Percentiles rank a stretch among this genome's conserved stretches.
Evolutionary conservation across 2,888 invertebrate species (phyloP).

Genomic region (Zaprionus lineosus): DNA sequence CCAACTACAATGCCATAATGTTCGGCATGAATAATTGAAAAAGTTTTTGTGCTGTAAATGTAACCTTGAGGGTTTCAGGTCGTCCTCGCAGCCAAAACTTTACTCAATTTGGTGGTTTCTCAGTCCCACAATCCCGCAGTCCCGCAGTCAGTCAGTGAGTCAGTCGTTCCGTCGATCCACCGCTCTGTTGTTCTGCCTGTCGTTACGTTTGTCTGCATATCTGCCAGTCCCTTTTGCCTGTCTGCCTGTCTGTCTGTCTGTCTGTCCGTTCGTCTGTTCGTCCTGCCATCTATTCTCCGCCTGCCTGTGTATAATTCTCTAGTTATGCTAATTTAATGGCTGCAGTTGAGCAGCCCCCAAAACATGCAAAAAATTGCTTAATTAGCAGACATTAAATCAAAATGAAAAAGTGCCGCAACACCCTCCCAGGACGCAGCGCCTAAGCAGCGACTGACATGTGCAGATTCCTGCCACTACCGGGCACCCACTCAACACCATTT

Average conservation of each 20-base stretch:
- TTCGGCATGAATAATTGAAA: slow-evolving; percentile 76
- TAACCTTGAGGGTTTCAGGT: slow-evolving; percentile 64
- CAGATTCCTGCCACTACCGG: slow-evolving; percentile 46
- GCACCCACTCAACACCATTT: slow-evolving; percentile 6
- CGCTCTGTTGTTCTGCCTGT: neutral
- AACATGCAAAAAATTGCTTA: slow-evolving; percentile 66
- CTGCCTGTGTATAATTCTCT: slow-evolving; percentile 68
- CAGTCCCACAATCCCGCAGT: no score
- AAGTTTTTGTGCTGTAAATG: slow-evolving; percentile 62
- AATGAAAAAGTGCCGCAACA: slow-evolving; percentile 59
- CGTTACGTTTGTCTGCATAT: neutral
- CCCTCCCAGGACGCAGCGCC: neutral
- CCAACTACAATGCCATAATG: slow-evolving; percentile 66
- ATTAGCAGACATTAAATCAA: slow-evolving; percentile 77
- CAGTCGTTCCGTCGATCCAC: no score
- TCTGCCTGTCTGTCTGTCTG: neutral
- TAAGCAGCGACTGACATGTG: slow-evolving; percentile 64
- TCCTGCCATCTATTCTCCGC: no score
- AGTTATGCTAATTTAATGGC: slow-evolving; percentile 75
- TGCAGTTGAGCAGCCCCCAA: slow-evolving; percentile 58
- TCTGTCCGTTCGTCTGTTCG: no score
- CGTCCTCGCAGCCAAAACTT: slow-evolving; percentile 39
- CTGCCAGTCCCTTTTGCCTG: neutral
- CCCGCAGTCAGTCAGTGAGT: no score
- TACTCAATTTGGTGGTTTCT: slow-evolving; percentile 41